Evolutionary conservation across 2,797 vertebrate genomes (phyloP).

Genomic region (Acanthurus tractus): DNA sequence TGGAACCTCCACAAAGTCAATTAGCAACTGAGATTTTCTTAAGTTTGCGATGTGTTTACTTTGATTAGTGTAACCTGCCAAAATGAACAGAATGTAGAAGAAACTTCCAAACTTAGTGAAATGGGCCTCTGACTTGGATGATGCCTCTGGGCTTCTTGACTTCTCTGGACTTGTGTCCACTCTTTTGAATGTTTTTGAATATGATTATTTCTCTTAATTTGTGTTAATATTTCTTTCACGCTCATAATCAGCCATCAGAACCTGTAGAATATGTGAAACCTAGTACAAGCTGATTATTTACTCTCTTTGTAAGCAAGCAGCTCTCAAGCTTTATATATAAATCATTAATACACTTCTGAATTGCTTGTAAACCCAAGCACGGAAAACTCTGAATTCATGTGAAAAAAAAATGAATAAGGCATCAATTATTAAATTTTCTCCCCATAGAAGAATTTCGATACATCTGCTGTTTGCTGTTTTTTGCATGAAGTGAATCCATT

Average conservation of each 20-base stretch:
- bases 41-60: not conserved
- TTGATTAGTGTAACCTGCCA: not conserved
- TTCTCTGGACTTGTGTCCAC: not conserved
- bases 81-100: not conserved
- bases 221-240: constrained; percentile 3
- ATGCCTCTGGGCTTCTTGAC: not conserved
- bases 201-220: not conserved
- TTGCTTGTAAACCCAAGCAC: constrained; percentile 70
- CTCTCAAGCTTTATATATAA: constrained; percentile 72
- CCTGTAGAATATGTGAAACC: constrained; percentile 27
- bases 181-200: not conserved
- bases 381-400: constrained; percentile 57
- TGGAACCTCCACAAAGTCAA: too few species aligned
- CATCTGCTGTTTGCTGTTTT: constrained; percentile 72
- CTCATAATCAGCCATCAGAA: constrained; percentile 24
- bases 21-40: not conserved
- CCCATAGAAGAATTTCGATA: constrained; percentile 76
- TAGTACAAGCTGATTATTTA: constrained; percentile 60
- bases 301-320: constrained; percentile 72
- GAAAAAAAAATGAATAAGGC: constrained; percentile 65
- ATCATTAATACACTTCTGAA: constrained; percentile 78
- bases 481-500: constrained; percentile 70
- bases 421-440: constrained; percentile 82
- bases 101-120: not conserved
- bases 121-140: not conserved